phyloP scores from a whole-genome alignment of 2,888 invertebrate genomes.

The Netelia melanura region DNA sequence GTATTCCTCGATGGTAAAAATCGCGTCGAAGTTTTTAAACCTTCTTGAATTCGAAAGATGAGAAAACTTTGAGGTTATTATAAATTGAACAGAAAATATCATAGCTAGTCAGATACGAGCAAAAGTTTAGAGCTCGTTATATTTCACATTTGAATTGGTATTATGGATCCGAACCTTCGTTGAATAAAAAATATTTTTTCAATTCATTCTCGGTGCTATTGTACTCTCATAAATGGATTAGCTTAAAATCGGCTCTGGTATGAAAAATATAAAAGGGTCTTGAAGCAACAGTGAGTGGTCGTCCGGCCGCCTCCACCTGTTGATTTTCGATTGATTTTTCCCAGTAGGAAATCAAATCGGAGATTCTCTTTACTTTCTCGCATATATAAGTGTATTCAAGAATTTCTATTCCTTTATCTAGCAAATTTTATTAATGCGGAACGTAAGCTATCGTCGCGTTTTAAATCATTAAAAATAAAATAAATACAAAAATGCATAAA shows the following conservation, averaged over 20 bases:
- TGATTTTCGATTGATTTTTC: constrained; percentile 66
- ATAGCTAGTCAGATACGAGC: too few relatives aligned
- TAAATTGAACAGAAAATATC: too few relatives aligned
- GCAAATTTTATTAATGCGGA: background rate
- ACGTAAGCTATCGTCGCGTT: background rate
- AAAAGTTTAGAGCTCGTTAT: too few relatives aligned
- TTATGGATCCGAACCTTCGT: background rate
- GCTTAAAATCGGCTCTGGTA: background rate
- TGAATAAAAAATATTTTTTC: background rate
- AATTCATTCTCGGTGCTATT: background rate
- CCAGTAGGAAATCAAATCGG: constrained; percentile 18
- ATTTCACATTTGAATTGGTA: too few relatives aligned
- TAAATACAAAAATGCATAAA: background rate
- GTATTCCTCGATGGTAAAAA: background rate
- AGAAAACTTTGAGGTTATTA: background rate
- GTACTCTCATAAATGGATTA: background rate
- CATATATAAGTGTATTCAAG: background rate
- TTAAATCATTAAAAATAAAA: background rate
- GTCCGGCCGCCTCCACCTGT: constrained; percentile 62
- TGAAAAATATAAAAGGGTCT: constrained; percentile 19
- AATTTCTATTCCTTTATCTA: background rate
- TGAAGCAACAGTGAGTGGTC: constrained; percentile 52
- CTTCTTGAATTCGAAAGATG: background rate
- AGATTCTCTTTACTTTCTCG: background rate
- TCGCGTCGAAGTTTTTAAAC: background rate